These are phyloP conservation scores for Sylvia borin DNA, from an alignment of 2,797 vertebrate species.

Conservation along the genomic window DNA sequence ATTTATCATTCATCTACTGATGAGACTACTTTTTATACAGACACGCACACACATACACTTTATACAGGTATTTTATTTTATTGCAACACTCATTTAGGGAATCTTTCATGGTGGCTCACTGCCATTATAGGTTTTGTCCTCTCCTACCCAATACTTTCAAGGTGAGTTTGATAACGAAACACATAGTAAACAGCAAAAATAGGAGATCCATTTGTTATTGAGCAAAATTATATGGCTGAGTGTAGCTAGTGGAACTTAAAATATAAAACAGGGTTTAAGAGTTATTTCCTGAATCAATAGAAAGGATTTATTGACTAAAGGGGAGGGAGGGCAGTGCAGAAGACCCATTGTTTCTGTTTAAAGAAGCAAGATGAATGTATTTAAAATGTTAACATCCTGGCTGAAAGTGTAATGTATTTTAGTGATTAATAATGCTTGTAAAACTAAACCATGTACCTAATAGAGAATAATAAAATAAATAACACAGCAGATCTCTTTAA, in stretches of 20 bases:
- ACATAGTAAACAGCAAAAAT: constrained; percentile 61
- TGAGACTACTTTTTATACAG: constrained; percentile 65
- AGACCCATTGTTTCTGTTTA: constrained; percentile 67
- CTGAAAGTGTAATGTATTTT: constrained; percentile 64
- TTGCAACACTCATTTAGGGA: constrained; percentile 68
- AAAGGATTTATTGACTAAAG: constrained; percentile 70
- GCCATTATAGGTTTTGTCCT: constrained; percentile 52
- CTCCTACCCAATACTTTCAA: constrained; percentile 53
- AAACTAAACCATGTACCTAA: constrained; percentile 67
- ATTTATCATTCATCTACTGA: constrained; percentile 69
- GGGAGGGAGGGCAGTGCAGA: constrained; percentile 55
- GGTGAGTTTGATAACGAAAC: constrained; percentile 70
- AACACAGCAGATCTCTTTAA: constrained; percentile 45
- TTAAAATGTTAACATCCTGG: constrained; percentile 66
- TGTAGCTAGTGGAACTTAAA: constrained; percentile 65
- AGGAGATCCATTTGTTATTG: constrained; percentile 71
- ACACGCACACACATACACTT: not conserved
- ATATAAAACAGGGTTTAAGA: constrained; percentile 71
- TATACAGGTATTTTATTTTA: constrained; percentile 57
- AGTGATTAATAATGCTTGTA: constrained; percentile 70
- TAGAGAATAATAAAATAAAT: constrained; percentile 53
- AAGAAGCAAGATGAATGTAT: constrained; percentile 74
- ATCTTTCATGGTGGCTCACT: constrained; percentile 47
- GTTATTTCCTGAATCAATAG: constrained; percentile 71
- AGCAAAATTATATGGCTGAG: constrained; percentile 68